Conservation (phyloP, 2,888 invertebrate species). For the Stenchaetothrips biformis region DNA sequence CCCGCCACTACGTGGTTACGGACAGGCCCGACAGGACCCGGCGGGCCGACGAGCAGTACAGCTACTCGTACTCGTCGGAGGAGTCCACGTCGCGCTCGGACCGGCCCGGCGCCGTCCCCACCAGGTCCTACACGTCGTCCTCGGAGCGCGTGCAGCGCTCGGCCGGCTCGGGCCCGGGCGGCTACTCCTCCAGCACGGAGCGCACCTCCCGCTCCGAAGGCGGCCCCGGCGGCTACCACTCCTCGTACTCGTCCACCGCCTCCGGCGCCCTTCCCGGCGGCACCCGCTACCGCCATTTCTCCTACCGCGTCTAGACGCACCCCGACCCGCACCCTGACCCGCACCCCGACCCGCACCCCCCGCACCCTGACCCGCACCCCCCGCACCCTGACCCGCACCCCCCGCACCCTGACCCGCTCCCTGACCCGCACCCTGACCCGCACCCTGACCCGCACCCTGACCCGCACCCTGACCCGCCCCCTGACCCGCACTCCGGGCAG, state of each 20-base stretch:
- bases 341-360: neutral
- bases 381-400: neutral
- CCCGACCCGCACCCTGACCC: neutral
- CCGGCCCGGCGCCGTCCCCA: constrained; percentile 52
- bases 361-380: neutral
- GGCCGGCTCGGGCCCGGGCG: constrained; percentile 62
- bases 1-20: constrained; percentile 81
- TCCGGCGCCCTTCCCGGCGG: constrained; percentile 79
- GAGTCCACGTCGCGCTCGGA: constrained; percentile 49
- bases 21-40: constrained; percentile 65
- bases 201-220: constrained; percentile 57
- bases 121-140: constrained; percentile 62
- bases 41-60: constrained; percentile 76
- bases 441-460: neutral
- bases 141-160: constrained; percentile 64
- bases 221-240: constrained; percentile 72
- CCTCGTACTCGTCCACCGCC: constrained; percentile 70
- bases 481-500: too few relatives aligned
- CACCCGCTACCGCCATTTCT: constrained; percentile 77
- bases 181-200: constrained; percentile 69
- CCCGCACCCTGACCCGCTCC: too few relatives aligned
- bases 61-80: constrained; percentile 71
- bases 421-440: too few relatives aligned
- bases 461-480: too few relatives aligned
- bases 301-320: constrained; percentile 70